Evolutionary conservation across 2,888 invertebrate species (phyloP).

Genomic region (Drosophila tripunctata): DNA sequence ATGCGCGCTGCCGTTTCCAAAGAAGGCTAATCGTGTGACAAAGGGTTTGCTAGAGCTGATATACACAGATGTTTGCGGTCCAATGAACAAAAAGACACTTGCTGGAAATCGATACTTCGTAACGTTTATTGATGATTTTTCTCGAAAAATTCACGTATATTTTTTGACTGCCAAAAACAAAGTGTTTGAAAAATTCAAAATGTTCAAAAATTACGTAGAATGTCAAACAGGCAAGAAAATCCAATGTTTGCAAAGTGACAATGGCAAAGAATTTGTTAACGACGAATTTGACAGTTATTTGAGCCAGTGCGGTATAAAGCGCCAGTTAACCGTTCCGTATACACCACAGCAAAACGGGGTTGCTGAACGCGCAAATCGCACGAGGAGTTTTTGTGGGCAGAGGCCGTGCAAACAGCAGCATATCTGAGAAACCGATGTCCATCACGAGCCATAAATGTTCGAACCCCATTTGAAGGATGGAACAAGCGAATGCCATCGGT

Average conservation of each 20-base stretch:
- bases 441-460: too few species aligned
- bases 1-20: background rate
- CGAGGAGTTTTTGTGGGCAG: too few species aligned
- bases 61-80: background rate
- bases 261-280: background rate
- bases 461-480: too few species aligned
- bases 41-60: constrained; percentile 5
- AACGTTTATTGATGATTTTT: too few species aligned
- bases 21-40: background rate
- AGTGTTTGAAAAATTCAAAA: constrained; percentile 1
- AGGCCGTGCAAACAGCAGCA: too few species aligned
- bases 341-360: too few species aligned
- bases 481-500: too few species aligned
- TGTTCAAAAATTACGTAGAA: background rate
- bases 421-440: too few species aligned
- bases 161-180: background rate
- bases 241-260: background rate
- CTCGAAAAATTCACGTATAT: constrained; percentile 2
- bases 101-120: constrained; percentile 1
- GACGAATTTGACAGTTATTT: background rate
- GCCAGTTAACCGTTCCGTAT: too few species aligned
- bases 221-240: background rate
- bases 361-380: too few species aligned
- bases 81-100: background rate
- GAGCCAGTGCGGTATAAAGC: background rate